Conservation (phyloP, 2,797 vertebrate species). For the Emys orbicularis region DNA sequence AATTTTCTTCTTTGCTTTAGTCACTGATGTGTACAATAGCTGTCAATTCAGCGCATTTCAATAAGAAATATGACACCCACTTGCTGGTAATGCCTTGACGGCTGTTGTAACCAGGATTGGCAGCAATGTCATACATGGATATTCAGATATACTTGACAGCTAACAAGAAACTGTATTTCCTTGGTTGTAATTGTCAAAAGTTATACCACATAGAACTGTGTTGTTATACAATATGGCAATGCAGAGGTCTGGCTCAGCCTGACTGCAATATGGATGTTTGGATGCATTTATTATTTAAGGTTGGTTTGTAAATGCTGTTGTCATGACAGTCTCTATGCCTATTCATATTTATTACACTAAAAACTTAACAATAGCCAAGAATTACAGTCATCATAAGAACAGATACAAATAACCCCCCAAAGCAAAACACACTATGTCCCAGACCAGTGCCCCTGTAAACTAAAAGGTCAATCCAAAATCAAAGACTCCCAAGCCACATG, state of each 20-base stretch:
- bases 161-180: not conserved
- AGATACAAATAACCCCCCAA: not conserved
- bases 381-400: not conserved
- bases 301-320: not conserved
- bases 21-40: not conserved
- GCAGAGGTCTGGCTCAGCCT: not conserved
- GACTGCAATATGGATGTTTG: not conserved
- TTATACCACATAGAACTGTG: constrained; percentile 12
- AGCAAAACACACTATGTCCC: not conserved
- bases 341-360: not conserved
- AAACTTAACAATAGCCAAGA: not conserved
- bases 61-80: constrained; percentile 27
- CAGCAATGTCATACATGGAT: constrained; percentile 4
- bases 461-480: not conserved
- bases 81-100: constrained; percentile 43
- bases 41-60: not conserved
- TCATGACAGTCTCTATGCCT: not conserved
- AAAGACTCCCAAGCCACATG: not conserved
- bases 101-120: constrained; percentile 17
- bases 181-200: constrained; percentile 36
- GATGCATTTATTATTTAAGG: constrained; percentile 1
- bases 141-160: constrained; percentile 32
- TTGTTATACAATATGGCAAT: not conserved
- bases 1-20: not conserved
- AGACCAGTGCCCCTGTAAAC: not conserved